Percentiles rank a stretch among this genome's conserved stretches.
Conservation (phyloP, 2,797 vertebrate species). For the Coranthus polyacanthus region DNA sequence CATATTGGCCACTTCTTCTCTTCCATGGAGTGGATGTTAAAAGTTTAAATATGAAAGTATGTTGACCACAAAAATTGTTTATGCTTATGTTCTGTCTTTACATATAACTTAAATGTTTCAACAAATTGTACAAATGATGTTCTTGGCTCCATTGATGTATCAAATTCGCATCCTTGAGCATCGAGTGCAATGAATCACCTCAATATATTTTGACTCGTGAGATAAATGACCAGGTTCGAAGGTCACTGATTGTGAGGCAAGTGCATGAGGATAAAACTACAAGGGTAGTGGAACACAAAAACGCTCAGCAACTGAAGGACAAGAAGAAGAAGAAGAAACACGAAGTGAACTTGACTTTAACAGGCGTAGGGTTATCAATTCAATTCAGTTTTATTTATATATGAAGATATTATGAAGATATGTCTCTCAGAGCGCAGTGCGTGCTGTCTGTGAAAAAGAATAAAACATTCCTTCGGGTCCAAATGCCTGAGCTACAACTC, state of each 20-base stretch:
- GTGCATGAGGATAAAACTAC: conserved; percentile 53
- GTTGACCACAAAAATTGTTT: neutral
- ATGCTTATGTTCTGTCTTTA: neutral
- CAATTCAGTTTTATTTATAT: too few relatives aligned
- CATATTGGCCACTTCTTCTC: too few relatives aligned
- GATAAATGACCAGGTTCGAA: conserved; percentile 73
- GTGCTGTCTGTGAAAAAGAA: conserved; percentile 30
- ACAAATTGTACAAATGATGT: neutral
- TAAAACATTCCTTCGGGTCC: conserved; percentile 31
- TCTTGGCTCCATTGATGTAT: conserved; percentile 52
- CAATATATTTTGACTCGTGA: conserved; percentile 57
- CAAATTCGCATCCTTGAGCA: conserved; percentile 63
- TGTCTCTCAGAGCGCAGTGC: conserved; percentile 33
- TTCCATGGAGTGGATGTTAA: neutral
- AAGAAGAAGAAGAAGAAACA: conserved; percentile 38
- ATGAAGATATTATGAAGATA: conserved; percentile 55
- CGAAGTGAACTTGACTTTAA: conserved; percentile 49
- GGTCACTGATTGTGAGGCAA: conserved; percentile 63
- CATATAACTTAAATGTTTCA: neutral
- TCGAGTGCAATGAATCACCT: conserved; percentile 65
- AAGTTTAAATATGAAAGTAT: neutral
- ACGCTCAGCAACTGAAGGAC: conserved; percentile 45
- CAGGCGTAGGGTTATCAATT: too few relatives aligned
- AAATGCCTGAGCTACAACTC: conserved; percentile 36
- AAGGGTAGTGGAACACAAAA: conserved; percentile 51